Base-by-base conservation (phyloP, 2,113 vertebrate species). In the Vanacampus margaritifer region DNA sequence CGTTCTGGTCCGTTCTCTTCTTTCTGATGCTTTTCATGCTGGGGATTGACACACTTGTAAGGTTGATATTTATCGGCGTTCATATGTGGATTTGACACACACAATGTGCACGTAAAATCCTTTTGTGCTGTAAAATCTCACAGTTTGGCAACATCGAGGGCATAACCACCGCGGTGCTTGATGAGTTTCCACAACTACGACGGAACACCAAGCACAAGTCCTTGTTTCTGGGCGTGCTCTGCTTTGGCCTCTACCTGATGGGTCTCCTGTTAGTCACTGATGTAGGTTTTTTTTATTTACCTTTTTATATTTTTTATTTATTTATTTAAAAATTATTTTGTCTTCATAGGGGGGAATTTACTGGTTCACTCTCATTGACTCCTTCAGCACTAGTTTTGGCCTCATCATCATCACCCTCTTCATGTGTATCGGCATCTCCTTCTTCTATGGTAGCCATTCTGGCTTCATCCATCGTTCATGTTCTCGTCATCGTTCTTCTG, bases 81-180 rank as follows among this genome's bases (percentile, higher is more conserved):
- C 13, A 6, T 26, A 50, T 8, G 21, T 3, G 23, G 16, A 14
- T 14, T 13, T n/a, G 58, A n/a, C 28, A 35, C 6, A 43, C 62
- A 72, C 56, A 73, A 11, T 62, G 16, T 32, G 28, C 4, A 32
- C 2, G 28, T 54, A 7, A 50, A 11, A 43, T 24, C 28, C 13
- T 19, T n/a, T 54, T 69, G 35, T 64, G 14, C 23, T 75, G 28
- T 76, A 16, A n/a, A 17, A 16, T 28, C 19, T 72, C 21, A 11
- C 46, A 94, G 93, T 94, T 94, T 82, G 93, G 93, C n/a, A 94
- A 93, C 87, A 92, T 94, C 90, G 93, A 94, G 74, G 93, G 91
- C 57, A 93, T 94, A 81, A 92, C 90, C 3, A 93, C 93, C 0
- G 92, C 93, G 0, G 85, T 93, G 35, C 51, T 94, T 69, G 93